Evolutionary conservation across 2,888 invertebrate species (phyloP), one percentile per base, ranked within the genome.

Genomic region (Acanthosoma haemorrhoidale): DNA sequence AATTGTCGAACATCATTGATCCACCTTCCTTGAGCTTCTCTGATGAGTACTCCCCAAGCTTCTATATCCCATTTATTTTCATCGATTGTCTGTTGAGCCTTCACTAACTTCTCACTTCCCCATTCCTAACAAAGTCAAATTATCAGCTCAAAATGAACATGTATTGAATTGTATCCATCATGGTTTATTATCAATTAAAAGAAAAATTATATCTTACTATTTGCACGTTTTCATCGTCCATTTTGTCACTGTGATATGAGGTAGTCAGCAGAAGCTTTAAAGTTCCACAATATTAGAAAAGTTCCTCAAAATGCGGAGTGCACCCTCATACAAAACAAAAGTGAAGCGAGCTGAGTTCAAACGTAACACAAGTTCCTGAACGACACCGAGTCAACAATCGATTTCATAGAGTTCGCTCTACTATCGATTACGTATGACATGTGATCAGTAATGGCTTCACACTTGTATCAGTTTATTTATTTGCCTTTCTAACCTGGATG

Each of bases 31-130:
- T 96, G 96, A 0, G 95, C 92, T 81, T 99, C 98, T 68, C 97
- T 84, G 61, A 99, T 87, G 69, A 99, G 85, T 25, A 98, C 86
- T 68, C 96, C 96, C 99, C 99, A 99, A 31, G 97, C 95, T 80
- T 99, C 99, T 34, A 96, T 88, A 80, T 99, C 98, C 78, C 94
- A 97, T 0, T 90, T 87, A 75, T 93, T 92, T 43, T 90, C 87
- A 78, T 95, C 92, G 0, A 97, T 89, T 2, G 91, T 88, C 75
- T 91, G 87, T 77, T 93, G 92, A 4, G 93, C 92, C 32, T 92
- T 83, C 75, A 87, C 88, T 41, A 94, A 80, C 72, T 93, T 88
- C 77, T 94, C 93, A 79, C 91, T 92, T 8, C 92, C 92, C 92
- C 92, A 93, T 80, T 92, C 92, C 92, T 92, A 77, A 18, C 51